Percentiles rank a stretch among this genome's conserved stretches.
Evolutionary conservation across 1,140 invertebrate genomes (phyloP).

Genomic region (Hylaeus anthracinus): DNA sequence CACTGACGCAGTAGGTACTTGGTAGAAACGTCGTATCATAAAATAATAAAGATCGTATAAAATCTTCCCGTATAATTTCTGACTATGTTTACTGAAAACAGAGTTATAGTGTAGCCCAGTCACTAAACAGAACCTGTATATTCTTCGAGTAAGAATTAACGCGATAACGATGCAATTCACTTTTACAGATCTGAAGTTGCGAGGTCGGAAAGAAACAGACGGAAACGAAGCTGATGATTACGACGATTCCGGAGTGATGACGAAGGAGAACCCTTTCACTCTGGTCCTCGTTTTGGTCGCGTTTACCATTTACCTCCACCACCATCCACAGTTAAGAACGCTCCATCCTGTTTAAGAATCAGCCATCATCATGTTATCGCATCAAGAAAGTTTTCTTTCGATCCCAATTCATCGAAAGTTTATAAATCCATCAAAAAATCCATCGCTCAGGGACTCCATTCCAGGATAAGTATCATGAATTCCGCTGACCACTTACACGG

Average conservation of each 20-base stretch:
- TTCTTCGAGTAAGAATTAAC: background rate
- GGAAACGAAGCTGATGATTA: constrained; percentile 74
- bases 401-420: constrained; percentile 54
- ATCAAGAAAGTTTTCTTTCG: constrained; percentile 36
- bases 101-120: no score
- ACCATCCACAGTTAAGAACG: constrained; percentile 71
- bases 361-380: constrained; percentile 47
- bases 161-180: background rate
- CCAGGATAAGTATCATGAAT: constrained; percentile 57
- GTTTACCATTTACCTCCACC: constrained; percentile 69
- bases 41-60: no score
- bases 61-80: no score
- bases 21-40: no score
- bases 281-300: constrained; percentile 56
- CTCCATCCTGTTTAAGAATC: constrained; percentile 74
- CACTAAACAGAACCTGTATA: no score
- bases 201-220: constrained; percentile 71
- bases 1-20: no score
- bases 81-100: no score
- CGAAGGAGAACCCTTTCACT: constrained; percentile 50
- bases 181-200: constrained; percentile 73
- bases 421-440: constrained; percentile 62
- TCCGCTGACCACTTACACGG: constrained; percentile 56
- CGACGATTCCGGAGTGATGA: constrained; percentile 69
- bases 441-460: constrained; percentile 64